phyloP scores from a whole-genome alignment of 1,140 invertebrate species.

The Drosophila malerkotliana region DNA sequence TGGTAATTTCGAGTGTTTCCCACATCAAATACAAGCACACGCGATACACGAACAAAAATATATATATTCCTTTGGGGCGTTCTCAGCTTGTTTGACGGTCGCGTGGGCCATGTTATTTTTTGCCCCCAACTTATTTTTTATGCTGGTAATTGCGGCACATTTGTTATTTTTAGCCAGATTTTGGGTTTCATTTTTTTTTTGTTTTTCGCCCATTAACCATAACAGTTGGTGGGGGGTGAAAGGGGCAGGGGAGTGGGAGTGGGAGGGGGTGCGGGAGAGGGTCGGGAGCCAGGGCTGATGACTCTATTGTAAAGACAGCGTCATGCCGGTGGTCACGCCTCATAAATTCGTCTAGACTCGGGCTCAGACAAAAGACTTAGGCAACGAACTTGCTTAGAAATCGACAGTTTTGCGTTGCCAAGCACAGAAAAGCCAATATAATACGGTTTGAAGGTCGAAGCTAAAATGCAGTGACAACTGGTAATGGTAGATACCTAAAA shows the following conservation, averaged over 20 bases:
- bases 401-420: constrained; percentile 35
- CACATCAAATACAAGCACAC: constrained; percentile 52
- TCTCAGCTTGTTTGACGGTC: constrained; percentile 51
- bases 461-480: constrained; percentile 19
- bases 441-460: constrained; percentile 34
- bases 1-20: constrained; percentile 77
- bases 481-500: constrained; percentile 1
- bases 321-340: constrained; percentile 55
- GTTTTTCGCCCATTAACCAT: constrained; percentile 29
- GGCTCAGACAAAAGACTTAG: constrained; percentile 74
- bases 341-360: constrained; percentile 51
- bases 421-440: not conserved
- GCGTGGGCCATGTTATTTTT: constrained; percentile 71
- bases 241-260: not conserved
- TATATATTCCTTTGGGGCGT: constrained; percentile 56
- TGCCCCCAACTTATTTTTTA: constrained; percentile 33
- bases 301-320: constrained; percentile 46
- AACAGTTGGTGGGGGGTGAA: constrained; percentile 11
- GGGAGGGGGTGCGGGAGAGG: constrained; percentile 6
- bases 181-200: constrained; percentile 8
- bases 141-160: constrained; percentile 70
- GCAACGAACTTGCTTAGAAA: constrained; percentile 69
- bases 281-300: constrained; percentile 26
- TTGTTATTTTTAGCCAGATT: constrained; percentile 72
- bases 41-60: constrained; percentile 3